These are phyloP conservation scores for Epizoanthus scotinus DNA, from an alignment of 92 coral and sea anemone genomes.

Conservation along the genomic window DNA sequence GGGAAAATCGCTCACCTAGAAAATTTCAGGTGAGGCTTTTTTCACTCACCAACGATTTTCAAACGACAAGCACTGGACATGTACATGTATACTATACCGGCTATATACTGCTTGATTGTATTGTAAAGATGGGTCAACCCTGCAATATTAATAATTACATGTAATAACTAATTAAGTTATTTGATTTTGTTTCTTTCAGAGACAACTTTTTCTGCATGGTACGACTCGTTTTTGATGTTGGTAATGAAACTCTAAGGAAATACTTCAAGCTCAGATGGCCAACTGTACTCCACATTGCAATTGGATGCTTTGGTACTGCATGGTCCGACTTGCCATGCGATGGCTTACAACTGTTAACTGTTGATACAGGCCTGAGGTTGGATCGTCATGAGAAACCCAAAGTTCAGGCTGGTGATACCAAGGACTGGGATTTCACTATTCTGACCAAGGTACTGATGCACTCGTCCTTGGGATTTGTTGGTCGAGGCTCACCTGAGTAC, in stretches of 20 bases:
- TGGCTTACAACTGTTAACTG: neutral
- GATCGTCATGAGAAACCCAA: neutral
- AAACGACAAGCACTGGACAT: too few species aligned
- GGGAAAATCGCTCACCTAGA: too few species aligned
- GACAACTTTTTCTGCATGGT: constrained; percentile 1
- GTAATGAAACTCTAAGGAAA: neutral
- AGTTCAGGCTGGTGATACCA: constrained; percentile 6
- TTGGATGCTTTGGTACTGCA: neutral
- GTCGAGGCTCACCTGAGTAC: constrained; percentile 11
- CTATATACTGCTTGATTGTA: too few species aligned
- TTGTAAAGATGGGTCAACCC: too few species aligned
- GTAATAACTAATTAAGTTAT: too few species aligned
- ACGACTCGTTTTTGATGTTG: constrained; percentile 1
- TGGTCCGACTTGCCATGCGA: constrained; percentile 1
- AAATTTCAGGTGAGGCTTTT: too few species aligned
- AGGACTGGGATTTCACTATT: neutral
- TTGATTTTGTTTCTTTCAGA: neutral
- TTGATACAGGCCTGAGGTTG: neutral
- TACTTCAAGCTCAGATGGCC: neutral
- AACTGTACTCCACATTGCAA: neutral
- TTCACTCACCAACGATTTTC: too few species aligned
- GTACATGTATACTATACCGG: too few species aligned
- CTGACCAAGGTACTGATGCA: constrained; percentile 3
- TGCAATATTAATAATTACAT: too few species aligned
- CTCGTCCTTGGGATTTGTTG: constrained; percentile 1